Percentiles rank a stretch among this genome's conserved stretches.
phyloP scores from a whole-genome alignment of 2,797 vertebrate species.

The Phataginus tricuspis region DNA sequence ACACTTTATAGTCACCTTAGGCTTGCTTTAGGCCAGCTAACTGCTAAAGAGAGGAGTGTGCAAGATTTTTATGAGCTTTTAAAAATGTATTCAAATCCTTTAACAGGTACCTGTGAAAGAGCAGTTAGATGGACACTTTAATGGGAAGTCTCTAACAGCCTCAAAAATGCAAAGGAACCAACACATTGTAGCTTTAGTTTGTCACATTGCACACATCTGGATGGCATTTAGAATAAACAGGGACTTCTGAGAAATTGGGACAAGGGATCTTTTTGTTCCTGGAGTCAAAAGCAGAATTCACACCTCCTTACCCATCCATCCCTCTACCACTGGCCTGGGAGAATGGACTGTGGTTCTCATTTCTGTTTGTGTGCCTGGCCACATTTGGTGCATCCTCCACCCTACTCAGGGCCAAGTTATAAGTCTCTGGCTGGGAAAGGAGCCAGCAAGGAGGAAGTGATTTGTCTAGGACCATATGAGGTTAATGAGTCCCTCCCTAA shows the following conservation, averaged over 20 bases:
- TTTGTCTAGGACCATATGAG: not conserved
- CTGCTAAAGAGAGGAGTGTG: conserved; percentile 15
- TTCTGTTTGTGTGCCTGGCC: not conserved
- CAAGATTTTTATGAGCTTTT: conserved; percentile 61
- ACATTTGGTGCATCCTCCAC: not conserved
- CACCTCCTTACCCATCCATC: not conserved
- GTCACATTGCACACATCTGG: conserved; percentile 41
- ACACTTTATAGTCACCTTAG: conserved; percentile 3
- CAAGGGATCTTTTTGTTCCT: conserved; percentile 51
- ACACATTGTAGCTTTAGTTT: not conserved
- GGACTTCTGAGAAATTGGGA: conserved; percentile 41
- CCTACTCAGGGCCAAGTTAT: not conserved
- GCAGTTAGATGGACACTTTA: conserved; percentile 35
- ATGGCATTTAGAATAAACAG: conserved; percentile 57
- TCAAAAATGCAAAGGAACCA: conserved; percentile 31
- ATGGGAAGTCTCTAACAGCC: conserved; percentile 30
- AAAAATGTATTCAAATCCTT: conserved; percentile 17
- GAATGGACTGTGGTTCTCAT: conserved; percentile 8
- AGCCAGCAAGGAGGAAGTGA: not conserved
- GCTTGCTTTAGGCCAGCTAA: conserved; percentile 51
- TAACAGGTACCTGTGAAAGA: conserved; percentile 60
- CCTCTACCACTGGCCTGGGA: not conserved
- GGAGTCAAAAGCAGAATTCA: conserved; percentile 61
- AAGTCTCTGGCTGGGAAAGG: not conserved
- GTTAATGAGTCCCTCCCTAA: not conserved